Evolutionary conservation across 2,113 vertebrate genomes (phyloP).

Genomic region (Herpetotheres cachinnans): DNA sequence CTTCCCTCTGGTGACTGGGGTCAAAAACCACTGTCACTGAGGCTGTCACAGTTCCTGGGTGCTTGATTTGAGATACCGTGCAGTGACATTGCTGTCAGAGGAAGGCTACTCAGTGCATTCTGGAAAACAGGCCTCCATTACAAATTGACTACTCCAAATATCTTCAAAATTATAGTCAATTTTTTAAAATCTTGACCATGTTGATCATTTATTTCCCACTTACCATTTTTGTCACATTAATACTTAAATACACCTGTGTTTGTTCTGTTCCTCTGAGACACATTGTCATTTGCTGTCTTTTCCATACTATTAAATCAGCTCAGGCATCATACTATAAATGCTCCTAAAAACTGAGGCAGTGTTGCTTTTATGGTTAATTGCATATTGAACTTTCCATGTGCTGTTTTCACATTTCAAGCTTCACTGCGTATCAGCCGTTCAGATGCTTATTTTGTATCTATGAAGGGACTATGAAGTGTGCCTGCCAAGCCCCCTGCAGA

Average conservation of each 20-base stretch:
- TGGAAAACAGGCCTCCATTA: background rate
- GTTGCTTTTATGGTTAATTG: slow-evolving; percentile 57
- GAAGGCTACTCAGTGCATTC: background rate
- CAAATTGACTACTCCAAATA: background rate
- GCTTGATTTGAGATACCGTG: accelerated
- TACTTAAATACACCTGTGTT: background rate
- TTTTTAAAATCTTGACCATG: background rate
- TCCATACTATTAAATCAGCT: slow-evolving; percentile 19
- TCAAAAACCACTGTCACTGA: background rate
- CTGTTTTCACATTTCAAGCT: slow-evolving; percentile 52
- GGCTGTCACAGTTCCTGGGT: background rate
- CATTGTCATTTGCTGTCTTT: background rate
- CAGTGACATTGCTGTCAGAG: background rate
- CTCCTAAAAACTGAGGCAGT: slow-evolving; percentile 21
- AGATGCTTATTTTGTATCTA: slow-evolving; percentile 40
- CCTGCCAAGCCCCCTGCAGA: background rate
- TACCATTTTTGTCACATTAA: background rate
- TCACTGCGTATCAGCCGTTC: slow-evolving; percentile 26
- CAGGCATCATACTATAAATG: slow-evolving; percentile 9
- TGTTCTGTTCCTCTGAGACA: background rate
- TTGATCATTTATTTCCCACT: background rate
- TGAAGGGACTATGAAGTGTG: slow-evolving; percentile 24
- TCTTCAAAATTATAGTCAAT: background rate
- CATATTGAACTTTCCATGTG: slow-evolving; percentile 38
- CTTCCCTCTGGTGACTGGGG: background rate